Percentiles rank a stretch among this genome's conserved stretches.
Evolutionary conservation across 2,797 vertebrate genomes (phyloP).

Genomic region (Scyliorhinus canicula): DNA sequence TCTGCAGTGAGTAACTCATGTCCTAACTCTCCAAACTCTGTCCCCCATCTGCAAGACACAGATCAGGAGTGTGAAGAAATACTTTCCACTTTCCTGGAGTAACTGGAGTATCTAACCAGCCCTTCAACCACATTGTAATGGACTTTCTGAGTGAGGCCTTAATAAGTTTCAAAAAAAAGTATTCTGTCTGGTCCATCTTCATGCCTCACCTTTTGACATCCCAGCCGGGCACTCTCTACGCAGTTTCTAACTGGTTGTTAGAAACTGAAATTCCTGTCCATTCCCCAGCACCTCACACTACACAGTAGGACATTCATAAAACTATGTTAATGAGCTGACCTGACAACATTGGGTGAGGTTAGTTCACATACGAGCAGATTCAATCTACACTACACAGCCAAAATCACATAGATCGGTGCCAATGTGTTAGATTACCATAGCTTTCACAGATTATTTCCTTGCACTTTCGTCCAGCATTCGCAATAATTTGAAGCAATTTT

Average conservation of each 20-base stretch:
- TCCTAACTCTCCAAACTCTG: too few relatives aligned
- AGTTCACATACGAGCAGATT: background rate
- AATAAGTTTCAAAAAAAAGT: background rate
- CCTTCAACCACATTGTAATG: background rate
- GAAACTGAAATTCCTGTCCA: background rate
- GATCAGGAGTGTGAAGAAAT: too few relatives aligned
- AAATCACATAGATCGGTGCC: background rate
- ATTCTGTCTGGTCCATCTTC: background rate
- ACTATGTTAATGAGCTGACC: background rate
- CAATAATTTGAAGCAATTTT: conserved; percentile 63
- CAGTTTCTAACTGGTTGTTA: background rate
- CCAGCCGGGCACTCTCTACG: background rate
- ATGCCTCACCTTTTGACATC: background rate
- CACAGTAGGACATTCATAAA: background rate
- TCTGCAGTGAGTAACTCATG: too few relatives aligned
- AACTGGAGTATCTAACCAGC: background rate
- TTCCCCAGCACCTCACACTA: background rate
- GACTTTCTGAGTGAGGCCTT: background rate
- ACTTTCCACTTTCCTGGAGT: too few relatives aligned
- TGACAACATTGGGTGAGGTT: background rate
- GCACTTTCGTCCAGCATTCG: conserved; percentile 63
- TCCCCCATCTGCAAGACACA: too few relatives aligned
- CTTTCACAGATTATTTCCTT: conserved; percentile 81
- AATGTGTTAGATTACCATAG: conserved; percentile 53
- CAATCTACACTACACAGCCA: background rate